Evolutionary conservation across 1,140 invertebrate species (phyloP).

Genomic region (Chironomus striatipennis): DNA sequence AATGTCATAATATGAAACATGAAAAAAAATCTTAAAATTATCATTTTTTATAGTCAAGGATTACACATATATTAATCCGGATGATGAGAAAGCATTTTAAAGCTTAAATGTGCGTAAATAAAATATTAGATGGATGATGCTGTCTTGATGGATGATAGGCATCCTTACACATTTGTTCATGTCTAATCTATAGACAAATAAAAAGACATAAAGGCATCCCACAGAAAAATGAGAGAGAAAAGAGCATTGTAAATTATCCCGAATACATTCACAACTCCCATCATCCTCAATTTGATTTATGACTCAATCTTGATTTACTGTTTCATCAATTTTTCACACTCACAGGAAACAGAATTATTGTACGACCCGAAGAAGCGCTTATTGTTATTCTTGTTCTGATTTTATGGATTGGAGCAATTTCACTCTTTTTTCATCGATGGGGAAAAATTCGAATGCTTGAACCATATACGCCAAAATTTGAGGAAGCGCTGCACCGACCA

Average conservation of each 20-base stretch:
- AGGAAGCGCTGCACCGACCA: slow-evolving; percentile 56
- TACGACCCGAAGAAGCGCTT: slow-evolving; percentile 64
- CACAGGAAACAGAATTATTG: slow-evolving; percentile 50
- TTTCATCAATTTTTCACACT: neutral
- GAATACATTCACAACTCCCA: too few species aligned
- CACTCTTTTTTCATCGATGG: slow-evolving; percentile 76
- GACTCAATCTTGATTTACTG: neutral
- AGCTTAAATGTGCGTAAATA: slow-evolving; percentile 7
- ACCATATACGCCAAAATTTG: slow-evolving; percentile 73
- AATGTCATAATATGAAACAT: neutral
- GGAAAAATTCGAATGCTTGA: slow-evolving; percentile 79
- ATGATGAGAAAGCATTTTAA: slow-evolving; percentile 3
- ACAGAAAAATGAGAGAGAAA: neutral
- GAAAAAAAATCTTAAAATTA: neutral
- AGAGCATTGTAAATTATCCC: neutral
- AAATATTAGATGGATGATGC: neutral
- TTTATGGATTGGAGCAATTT: slow-evolving; percentile 68
- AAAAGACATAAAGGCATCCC: too few species aligned
- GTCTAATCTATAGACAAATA: neutral
- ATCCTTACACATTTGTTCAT: neutral
- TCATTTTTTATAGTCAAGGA: neutral
- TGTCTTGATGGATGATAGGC: too few species aligned
- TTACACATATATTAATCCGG: neutral
- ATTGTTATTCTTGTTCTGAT: slow-evolving; percentile 65
- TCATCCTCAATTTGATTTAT: slow-evolving; percentile 7